Evolutionary conservation across 2,888 invertebrate species (phyloP), one percentile per base, ranked within the genome.

Genomic region (Acanthosepion esculentum): DNA sequence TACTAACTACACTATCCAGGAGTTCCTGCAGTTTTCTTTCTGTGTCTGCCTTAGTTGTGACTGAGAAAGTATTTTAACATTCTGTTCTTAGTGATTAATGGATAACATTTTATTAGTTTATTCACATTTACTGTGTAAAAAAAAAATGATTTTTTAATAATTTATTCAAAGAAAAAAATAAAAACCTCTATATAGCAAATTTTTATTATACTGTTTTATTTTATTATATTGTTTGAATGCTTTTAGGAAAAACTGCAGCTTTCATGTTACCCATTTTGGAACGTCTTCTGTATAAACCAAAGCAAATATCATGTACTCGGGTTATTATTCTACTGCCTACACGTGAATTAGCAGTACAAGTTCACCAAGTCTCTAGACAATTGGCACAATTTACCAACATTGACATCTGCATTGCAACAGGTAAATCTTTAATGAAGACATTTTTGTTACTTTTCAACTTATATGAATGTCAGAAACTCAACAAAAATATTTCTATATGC

Each of bases 251-350:
- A 98, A 99, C 99, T 0, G 99, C 99, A 0, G 99, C 99, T 0
- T 99, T 99, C 97, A 99, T 99, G 99, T 98, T 99, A 96, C 99
- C 99, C 0, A 99, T 99, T 4, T 97, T 99, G 94, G 99, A 99
- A 98, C 98, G 99, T 95, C 98, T 99, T 95, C 97, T 99, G 26
- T 99, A 99, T 97, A 98, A 98, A 96, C 98, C 99, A 0, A 98
- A 98, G 78, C 98, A 98, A 59, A 94, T 96, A 3, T 97, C 98
- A 92, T 98, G 98, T 6, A 98, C 98, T 0, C 98, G 99, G 95
- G 99, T 99, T 0, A 98, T 99, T 18, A 99, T 99, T 12, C 97
- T 99, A 48, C 99, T 99, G 53, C 99, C 99, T 0, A 99, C 99
- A 0, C 98, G 99, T 97, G 99, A 99, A 97, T 98, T 99, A 96